Evolutionary conservation across 2,797 vertebrate species (phyloP).

Genomic region (Agapornis canus): DNA sequence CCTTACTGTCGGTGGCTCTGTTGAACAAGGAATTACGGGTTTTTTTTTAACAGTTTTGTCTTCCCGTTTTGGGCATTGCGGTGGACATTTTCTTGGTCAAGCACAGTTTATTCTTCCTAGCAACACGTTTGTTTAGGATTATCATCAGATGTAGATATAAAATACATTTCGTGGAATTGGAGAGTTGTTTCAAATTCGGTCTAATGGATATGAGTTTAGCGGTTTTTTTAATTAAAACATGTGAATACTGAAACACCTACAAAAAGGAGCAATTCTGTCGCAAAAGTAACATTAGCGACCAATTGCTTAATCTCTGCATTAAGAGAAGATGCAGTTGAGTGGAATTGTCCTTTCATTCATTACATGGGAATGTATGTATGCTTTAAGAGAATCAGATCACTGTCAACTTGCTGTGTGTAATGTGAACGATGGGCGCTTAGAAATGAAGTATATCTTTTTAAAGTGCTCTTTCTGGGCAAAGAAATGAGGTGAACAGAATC

Average conservation of each 20-base stretch:
- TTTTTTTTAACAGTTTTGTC: background rate
- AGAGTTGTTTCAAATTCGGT: background rate
- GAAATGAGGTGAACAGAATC: background rate
- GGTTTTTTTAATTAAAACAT: background rate
- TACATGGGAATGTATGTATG: background rate
- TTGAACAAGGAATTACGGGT: background rate
- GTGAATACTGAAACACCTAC: background rate
- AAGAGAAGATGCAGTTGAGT: background rate
- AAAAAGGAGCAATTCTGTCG: background rate
- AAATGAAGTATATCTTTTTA: background rate
- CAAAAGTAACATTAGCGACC: background rate
- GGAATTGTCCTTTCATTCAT: conserved; percentile 12
- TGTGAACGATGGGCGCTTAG: background rate
- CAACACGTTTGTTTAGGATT: background rate
- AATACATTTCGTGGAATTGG: background rate
- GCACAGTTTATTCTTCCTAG: background rate
- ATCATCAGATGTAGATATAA: background rate
- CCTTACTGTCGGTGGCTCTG: background rate
- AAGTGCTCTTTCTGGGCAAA: background rate
- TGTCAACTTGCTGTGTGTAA: background rate
- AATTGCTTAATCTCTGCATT: background rate
- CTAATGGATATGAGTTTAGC: background rate
- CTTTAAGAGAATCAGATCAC: background rate
- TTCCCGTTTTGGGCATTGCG: background rate
- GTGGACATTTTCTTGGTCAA: background rate